Percentiles rank a stretch among this genome's conserved stretches.
Conservation (phyloP, 2,888 invertebrate species). For the Galerucella pusilla region DNA sequence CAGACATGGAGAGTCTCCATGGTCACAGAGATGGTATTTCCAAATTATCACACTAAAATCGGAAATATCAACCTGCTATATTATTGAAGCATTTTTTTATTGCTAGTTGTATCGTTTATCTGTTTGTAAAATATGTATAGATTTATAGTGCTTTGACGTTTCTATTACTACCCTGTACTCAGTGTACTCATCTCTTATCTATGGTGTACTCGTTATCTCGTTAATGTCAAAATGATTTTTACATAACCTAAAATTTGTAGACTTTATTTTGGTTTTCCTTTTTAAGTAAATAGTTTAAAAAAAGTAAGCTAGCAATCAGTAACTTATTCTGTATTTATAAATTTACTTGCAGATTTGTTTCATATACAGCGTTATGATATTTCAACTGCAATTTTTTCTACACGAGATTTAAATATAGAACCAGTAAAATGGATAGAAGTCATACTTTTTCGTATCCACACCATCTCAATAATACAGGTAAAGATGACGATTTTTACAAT, state of each 20-base stretch:
- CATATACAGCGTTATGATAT: not conserved
- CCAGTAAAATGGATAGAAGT: slow-evolving; percentile 28
- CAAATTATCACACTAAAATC: too few species aligned
- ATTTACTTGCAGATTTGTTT: not conserved
- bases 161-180: not conserved
- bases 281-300: not conserved
- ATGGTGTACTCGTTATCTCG: not conserved
- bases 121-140: too few species aligned
- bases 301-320: slow-evolving; percentile 6
- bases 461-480: not conserved
- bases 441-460: slow-evolving; percentile 22
- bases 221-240: slow-evolving; percentile 15
- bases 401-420: not conserved
- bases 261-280: not conserved
- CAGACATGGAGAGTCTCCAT: too few species aligned
- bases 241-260: slow-evolving; percentile 20
- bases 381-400: not conserved
- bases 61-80: too few species aligned
- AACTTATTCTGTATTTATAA: not conserved
- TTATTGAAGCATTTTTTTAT: too few species aligned
- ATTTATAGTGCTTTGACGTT: not conserved
- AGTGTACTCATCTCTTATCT: not conserved
- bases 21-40: not conserved
- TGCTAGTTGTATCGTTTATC: too few species aligned
- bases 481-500: slow-evolving; percentile 24